Evolutionary conservation across 2,113 vertebrate genomes (phyloP).

Genomic region (Zosterops japonicus): DNA sequence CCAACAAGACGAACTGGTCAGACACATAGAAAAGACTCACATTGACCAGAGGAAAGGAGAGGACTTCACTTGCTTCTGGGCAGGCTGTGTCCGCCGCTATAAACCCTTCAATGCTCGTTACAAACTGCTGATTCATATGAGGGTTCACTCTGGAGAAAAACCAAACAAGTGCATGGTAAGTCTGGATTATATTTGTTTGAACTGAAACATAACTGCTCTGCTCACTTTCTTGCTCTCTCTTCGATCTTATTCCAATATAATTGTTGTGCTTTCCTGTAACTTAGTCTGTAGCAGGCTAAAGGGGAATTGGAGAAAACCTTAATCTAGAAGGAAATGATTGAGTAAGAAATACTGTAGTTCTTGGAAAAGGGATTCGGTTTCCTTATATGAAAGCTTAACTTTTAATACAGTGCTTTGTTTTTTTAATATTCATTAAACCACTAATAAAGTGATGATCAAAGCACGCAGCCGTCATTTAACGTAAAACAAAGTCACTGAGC

Average conservation of each 20-base stretch:
- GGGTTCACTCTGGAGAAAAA: constrained; percentile 98
- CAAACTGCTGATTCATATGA: constrained; percentile 99
- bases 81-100: constrained; percentile 93
- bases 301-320: constrained; percentile 25
- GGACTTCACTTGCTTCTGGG: constrained; percentile 99
- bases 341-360: constrained; percentile 53
- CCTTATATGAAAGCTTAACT: constrained; percentile 54
- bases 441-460: constrained; percentile 69
- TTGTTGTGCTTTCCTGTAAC: constrained; percentile 48
- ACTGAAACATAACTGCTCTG: constrained; percentile 3
- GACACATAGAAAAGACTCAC: constrained; percentile 98
- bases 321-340: constrained; percentile 52
- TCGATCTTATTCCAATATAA: not conserved
- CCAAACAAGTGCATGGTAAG: constrained; percentile 99
- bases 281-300: constrained; percentile 5
- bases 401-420: constrained; percentile 63
- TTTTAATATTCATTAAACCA: constrained; percentile 64
- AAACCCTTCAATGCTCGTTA: constrained; percentile 99
- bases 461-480: constrained; percentile 31
- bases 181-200: constrained; percentile 70
- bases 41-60: constrained; percentile 98
- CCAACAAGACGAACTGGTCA: constrained; percentile 97
- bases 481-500: constrained; percentile 64
- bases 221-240: not conserved
- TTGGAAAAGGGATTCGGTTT: constrained; percentile 49